Percentiles rank a stretch among this genome's conserved stretches.
Conservation (phyloP, 2,888 invertebrate genomes). For the Alviniconcha strummeri region DNA sequence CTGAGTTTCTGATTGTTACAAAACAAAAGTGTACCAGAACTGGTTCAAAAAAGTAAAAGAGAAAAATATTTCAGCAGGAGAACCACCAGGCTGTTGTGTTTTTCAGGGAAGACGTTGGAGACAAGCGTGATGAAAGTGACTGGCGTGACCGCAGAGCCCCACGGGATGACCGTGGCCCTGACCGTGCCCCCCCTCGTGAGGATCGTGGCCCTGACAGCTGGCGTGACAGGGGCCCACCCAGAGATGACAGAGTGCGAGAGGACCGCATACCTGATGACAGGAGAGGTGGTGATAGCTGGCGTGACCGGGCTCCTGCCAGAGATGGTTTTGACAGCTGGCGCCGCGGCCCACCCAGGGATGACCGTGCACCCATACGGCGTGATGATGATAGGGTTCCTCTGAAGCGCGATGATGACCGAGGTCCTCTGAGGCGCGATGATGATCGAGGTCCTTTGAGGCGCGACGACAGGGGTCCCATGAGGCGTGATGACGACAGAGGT, state of each 20-base stretch:
- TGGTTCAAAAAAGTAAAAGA: too few relatives aligned
- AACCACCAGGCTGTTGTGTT: too few relatives aligned
- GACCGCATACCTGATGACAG: not conserved
- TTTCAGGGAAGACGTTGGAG: too few relatives aligned
- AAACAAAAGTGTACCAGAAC: too few relatives aligned
- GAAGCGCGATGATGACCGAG: slow-evolving; percentile 36
- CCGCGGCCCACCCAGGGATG: slow-evolving; percentile 36
- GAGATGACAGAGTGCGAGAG: slow-evolving; percentile 31
- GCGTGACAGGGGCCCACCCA: slow-evolving; percentile 31
- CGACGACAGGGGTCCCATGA: slow-evolving; percentile 31
- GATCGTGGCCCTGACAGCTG: slow-evolving; percentile 37
- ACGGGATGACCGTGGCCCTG: slow-evolving; percentile 27
- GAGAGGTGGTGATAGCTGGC: slow-evolving; percentile 32
- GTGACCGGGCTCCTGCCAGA: slow-evolving; percentile 29
- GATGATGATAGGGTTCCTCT: slow-evolving; percentile 30
- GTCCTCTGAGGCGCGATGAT: slow-evolving; percentile 29
- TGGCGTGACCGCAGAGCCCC: slow-evolving; percentile 19
- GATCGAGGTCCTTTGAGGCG: slow-evolving; percentile 29
- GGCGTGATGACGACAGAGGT: slow-evolving; percentile 24
- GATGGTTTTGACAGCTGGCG: slow-evolving; percentile 33
- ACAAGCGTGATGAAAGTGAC: slow-evolving; percentile 8
- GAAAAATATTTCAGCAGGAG: too few relatives aligned
- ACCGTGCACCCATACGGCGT: slow-evolving; percentile 7
- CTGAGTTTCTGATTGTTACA: too few relatives aligned
- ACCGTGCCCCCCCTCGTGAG: not conserved